phyloP scores from a whole-genome alignment of 2,113 vertebrate genomes.

The Dicrurus megarhynchus region DNA sequence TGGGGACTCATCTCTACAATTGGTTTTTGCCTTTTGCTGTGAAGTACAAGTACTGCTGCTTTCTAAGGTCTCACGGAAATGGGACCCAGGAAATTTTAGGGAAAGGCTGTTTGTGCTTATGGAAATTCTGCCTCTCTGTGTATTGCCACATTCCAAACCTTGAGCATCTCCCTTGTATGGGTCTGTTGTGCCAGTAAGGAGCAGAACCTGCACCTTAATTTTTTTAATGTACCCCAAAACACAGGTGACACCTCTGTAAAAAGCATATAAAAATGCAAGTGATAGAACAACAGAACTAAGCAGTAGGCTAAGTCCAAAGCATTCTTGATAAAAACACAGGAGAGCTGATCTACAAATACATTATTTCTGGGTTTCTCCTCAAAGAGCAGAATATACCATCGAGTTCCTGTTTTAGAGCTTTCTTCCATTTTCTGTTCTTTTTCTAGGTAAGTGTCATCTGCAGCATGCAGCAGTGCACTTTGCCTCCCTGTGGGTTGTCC shows the following conservation, averaged over 20 bases:
- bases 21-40: background rate
- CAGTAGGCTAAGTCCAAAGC: background rate
- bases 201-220: fast-evolving
- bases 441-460: background rate
- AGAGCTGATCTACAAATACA: background rate
- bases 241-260: background rate
- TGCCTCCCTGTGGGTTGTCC: constrained; percentile 1
- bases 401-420: background rate
- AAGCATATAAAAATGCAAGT: background rate
- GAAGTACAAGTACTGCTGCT: background rate
- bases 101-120: background rate
- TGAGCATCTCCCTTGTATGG: background rate
- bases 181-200: background rate
- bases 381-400: background rate
- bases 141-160: background rate
- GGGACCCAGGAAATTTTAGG: background rate
- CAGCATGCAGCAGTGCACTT: background rate
- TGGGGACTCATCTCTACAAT: background rate
- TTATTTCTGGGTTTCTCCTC: background rate
- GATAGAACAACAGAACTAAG: background rate
- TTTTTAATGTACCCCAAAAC: background rate
- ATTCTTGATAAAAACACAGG: background rate
- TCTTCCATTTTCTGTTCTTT: background rate
- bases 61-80: background rate
- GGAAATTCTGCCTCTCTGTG: background rate